A percentile compares a stretch with the other conserved stretches of the same genome.
These are phyloP conservation scores for Uloborus plumipes DNA, from an alignment of 2,888 invertebrate genomes.

Conservation along the genomic window DNA sequence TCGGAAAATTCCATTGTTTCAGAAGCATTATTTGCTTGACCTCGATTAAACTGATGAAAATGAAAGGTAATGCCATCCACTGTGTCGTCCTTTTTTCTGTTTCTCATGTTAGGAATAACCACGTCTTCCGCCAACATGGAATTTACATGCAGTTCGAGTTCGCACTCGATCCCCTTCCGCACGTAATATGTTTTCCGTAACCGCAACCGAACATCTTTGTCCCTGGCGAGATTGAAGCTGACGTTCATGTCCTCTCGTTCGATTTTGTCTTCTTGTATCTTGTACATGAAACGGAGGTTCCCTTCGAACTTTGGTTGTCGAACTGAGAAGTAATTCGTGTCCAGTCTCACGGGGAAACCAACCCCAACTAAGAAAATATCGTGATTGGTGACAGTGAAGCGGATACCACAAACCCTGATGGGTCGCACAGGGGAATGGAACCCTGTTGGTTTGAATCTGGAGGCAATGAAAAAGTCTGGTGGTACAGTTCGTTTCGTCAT, in stretches of 20 bases:
- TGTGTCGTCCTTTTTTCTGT: constrained; percentile 63
- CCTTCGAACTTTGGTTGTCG: constrained; percentile 66
- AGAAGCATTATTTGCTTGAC: constrained; percentile 57
- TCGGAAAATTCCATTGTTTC: constrained; percentile 65
- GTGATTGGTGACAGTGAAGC: constrained; percentile 66
- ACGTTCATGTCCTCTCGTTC: constrained; percentile 64
- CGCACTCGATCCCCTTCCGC: constrained; percentile 63
- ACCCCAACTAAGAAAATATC: constrained; percentile 67
- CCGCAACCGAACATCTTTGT: constrained; percentile 63
- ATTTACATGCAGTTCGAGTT: constrained; percentile 64
- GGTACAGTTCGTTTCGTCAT: constrained; percentile 57
- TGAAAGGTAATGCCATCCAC: constrained; percentile 63
- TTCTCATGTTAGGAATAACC: constrained; percentile 62
- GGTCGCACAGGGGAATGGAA: constrained; percentile 65
- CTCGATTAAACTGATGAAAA: constrained; percentile 62
- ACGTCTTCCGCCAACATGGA: constrained; percentile 64
- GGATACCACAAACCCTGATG: constrained; percentile 65
- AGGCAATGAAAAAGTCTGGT: constrained; percentile 61
- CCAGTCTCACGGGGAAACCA: constrained; percentile 67
- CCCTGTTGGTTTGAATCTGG: constrained; percentile 66
- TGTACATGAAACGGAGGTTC: constrained; percentile 66
- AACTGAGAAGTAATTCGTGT: constrained; percentile 59
- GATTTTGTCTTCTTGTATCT: constrained; percentile 64
- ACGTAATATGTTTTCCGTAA: constrained; percentile 63
- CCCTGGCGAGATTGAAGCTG: constrained; percentile 62